Base-by-base conservation (phyloP, 2,888 invertebrate genomes). In the Caenorhabditis zanzibari region DNA sequence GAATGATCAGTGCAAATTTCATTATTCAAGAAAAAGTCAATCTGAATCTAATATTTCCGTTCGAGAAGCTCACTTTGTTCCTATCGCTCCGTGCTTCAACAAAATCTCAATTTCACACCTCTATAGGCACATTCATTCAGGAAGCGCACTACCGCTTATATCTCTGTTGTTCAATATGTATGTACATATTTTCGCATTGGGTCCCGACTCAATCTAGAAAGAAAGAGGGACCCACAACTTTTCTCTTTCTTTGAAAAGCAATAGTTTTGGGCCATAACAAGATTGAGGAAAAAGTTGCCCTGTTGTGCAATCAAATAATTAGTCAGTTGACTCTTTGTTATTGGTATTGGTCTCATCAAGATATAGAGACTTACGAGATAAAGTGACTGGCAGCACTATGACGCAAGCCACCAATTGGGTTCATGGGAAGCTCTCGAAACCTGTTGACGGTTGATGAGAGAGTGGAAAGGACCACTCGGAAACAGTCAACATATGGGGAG, bases 81-180 rank as follows among this genome's bases (percentile, higher is more conserved):
- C 7, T 69, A 10, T 63, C 47, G 44, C 24, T n/a, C n/a, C n/a
- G n/a, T n/a, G 44, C n/a, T 59, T 28, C 2, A 49, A 26, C 66
- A 73, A 22, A 69, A 68, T 68, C 83, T 83, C 84, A 77, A 84
- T 84, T 84, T 84, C 84, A 84, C 84, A 84, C 84, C 72, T 84
- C 61, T 22, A 58, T 84, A 64, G 49, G 35, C 84, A 84, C 81
- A 81, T 84, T 74, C 79, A 83, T 41, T 79, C 82, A 80, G 84
- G 84, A 84, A 84, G 81, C 84, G 84, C 69, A 69, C 47, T 69
- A 64, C 79, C 79, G 79, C 79, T 71, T 71, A 79, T 80, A 72
- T 56, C 44, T 66, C 66, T 28, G 41, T 77, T 77, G 69, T 77
- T 63, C 77, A 77, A n/a, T n/a, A n/a, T n/a, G 54, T 41, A 79